These are phyloP conservation scores for Crepidodera aurea DNA, from an alignment of 2,888 invertebrate genomes.

Conservation along the genomic window DNA sequence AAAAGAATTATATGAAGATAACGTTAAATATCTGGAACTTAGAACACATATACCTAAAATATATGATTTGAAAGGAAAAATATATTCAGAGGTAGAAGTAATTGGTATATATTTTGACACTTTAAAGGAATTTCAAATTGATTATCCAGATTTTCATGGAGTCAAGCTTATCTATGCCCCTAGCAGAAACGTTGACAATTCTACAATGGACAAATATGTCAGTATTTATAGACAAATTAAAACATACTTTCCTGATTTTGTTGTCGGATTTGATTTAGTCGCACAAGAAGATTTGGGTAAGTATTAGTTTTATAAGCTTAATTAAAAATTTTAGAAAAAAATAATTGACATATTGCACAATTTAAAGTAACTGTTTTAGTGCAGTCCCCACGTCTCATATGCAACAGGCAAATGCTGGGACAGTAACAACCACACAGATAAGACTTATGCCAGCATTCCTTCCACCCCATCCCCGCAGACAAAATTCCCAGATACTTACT, in stretches of 20 bases:
- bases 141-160: slow-evolving; percentile 68
- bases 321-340: no score
- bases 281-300: slow-evolving; percentile 78
- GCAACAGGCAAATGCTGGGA: no score
- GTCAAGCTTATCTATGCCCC: slow-evolving; percentile 71
- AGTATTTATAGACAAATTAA: slow-evolving; percentile 35
- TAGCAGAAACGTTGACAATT: slow-evolving; percentile 54
- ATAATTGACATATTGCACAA: no score
- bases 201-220: slow-evolving; percentile 54
- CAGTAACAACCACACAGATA: no score
- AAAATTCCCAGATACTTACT: no score
- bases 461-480: no score
- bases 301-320: no score
- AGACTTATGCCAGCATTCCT: no score
- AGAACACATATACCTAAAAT: slow-evolving; percentile 64
- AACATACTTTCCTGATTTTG: slow-evolving; percentile 64
- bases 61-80: slow-evolving; percentile 67
- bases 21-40: slow-evolving; percentile 70
- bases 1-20: slow-evolving; percentile 69
- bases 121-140: slow-evolving; percentile 62
- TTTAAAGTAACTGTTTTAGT: no score
- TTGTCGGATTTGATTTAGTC: slow-evolving; percentile 83
- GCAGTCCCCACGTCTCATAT: no score
- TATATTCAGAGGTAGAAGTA: slow-evolving; percentile 61
- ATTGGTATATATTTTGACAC: slow-evolving; percentile 63